phyloP scores from a whole-genome alignment of 2,797 vertebrate species.

The Garrulus glandarius region DNA sequence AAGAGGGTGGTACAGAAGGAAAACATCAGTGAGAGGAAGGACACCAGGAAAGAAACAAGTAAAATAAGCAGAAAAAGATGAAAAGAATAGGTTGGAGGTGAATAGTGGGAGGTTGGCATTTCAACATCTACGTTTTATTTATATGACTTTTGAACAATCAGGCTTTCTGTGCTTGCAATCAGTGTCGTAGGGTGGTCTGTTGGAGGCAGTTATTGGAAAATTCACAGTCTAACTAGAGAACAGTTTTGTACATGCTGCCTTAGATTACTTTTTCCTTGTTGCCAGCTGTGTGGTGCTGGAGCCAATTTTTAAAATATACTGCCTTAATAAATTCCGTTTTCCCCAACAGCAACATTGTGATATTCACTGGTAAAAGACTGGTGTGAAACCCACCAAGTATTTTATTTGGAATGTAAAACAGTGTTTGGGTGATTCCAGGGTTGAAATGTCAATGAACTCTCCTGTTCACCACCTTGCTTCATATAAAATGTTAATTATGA shows the following conservation, averaged over 20 bases:
- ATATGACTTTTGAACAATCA: background rate
- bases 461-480: background rate
- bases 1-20: background rate
- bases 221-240: conserved; percentile 14
- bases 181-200: conserved; percentile 19
- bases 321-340: conserved; percentile 39
- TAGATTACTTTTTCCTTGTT: conserved; percentile 28
- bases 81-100: background rate
- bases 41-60: background rate
- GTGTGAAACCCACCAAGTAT: conserved; percentile 10
- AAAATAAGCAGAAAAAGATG: background rate
- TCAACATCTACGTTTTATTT: background rate
- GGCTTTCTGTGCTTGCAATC: conserved; percentile 13
- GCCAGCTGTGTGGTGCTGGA: conserved; percentile 24
- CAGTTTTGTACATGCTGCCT: conserved; percentile 32
- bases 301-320: conserved; percentile 45
- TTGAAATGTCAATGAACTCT: background rate
- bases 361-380: background rate
- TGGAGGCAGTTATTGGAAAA: conserved; percentile 45
- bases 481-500: background rate
- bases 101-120: background rate
- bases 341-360: conserved; percentile 5
- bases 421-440: background rate
- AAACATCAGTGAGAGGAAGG: background rate
- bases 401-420: conserved; percentile 1